A percentile compares a stretch with the other conserved stretches of the same genome.
Conservation (phyloP, 2,888 invertebrate species). For the Apocheima hispidaria region DNA sequence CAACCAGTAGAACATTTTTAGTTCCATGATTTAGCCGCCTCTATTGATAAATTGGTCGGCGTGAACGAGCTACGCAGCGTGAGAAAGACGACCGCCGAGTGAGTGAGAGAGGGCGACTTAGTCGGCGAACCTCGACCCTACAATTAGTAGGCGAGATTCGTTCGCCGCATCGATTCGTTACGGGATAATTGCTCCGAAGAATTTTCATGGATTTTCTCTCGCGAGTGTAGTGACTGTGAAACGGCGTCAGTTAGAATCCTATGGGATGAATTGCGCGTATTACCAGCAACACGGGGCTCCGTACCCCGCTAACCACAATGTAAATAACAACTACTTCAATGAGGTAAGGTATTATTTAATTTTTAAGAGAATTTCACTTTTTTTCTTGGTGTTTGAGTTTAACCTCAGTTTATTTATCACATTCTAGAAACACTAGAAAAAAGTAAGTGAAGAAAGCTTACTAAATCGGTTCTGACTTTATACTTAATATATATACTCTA, state of each 20-base stretch:
- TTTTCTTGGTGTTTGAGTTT: no score
- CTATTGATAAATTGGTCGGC: not conserved
- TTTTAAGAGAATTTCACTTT: constrained; percentile 9
- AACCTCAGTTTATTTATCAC: no score
- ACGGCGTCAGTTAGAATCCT: constrained; percentile 54
- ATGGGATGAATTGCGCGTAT: constrained; percentile 84
- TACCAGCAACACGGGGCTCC: constrained; percentile 79
- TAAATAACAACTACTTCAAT: constrained; percentile 78
- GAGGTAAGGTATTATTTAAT: constrained; percentile 67
- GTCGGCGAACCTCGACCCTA: constrained; percentile 74
- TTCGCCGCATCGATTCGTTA: constrained; percentile 85
- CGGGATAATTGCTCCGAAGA: constrained; percentile 80
- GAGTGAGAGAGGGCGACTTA: constrained; percentile 60
- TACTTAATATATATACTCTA: no score
- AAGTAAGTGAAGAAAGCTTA: no score
- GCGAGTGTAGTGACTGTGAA: constrained; percentile 69
- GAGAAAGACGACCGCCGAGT: constrained; percentile 63
- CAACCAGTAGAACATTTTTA: not conserved
- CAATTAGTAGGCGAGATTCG: constrained; percentile 86
- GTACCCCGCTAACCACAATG: constrained; percentile 77
- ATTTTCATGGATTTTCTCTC: constrained; percentile 69
- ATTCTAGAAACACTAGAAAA: no score
- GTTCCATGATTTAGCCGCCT: not conserved
- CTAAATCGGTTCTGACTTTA: no score
- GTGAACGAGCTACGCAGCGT: constrained; percentile 63